A percentile compares a stretch with the other conserved stretches of the same genome.
phyloP scores from a whole-genome alignment of 2,113 vertebrate species.

The Labeo rohita region DNA sequence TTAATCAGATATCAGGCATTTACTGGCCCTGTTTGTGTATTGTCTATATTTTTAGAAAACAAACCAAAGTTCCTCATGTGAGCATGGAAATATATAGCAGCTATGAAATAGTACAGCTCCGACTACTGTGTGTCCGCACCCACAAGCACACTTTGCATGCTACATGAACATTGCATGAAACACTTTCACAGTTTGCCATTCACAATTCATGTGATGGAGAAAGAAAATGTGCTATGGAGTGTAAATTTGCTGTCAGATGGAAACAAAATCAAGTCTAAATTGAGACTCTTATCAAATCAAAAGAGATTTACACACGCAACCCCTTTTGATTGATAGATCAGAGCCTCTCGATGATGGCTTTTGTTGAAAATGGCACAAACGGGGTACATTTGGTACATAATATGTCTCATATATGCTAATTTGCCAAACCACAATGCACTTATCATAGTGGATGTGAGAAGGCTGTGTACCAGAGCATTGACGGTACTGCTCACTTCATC shows the following conservation, averaged over 20 bases:
- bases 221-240: neutral
- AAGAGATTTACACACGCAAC: neutral
- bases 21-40: neutral
- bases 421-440: neutral
- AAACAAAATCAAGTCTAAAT: neutral
- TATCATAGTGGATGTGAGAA: constrained; percentile 17
- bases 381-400: neutral
- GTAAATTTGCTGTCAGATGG: neutral
- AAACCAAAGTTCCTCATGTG: neutral
- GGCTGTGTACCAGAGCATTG: neutral
- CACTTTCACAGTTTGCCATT: constrained; percentile 37
- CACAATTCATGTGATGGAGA: constrained; percentile 4
- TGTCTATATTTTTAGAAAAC: neutral
- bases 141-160: constrained; percentile 45
- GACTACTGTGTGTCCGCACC: neutral
- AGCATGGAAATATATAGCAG: constrained; percentile 23
- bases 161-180: constrained; percentile 27
- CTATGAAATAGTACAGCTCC: constrained; percentile 30
- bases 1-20: constrained; percentile 1
- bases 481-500: constrained; percentile 48
- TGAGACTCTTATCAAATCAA: neutral
- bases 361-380: neutral
- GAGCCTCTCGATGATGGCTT: constrained; percentile 2
- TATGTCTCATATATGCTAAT: constrained; percentile 10
- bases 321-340: constrained; percentile 7